phyloP scores from a whole-genome alignment of 2,797 vertebrate genomes.

The Scolopax bukidnonensis region DNA sequence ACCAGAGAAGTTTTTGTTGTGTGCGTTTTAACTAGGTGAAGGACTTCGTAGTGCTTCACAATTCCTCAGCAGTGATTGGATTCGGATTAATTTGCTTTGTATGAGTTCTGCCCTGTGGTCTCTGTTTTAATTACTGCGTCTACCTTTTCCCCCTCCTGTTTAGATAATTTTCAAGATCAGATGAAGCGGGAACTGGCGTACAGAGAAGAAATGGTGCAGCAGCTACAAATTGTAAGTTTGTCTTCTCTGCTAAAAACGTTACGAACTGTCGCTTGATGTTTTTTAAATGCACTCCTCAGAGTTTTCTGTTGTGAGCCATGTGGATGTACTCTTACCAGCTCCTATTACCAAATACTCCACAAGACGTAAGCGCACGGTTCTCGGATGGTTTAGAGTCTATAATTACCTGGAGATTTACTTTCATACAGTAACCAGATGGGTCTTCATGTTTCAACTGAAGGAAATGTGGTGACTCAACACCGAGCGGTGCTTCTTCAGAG shows the following conservation, averaged over 20 bases:
- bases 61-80: background rate
- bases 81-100: background rate
- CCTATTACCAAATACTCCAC: background rate
- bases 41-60: background rate
- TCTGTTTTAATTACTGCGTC: background rate
- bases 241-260: background rate
- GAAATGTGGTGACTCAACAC: slow-evolving; percentile 41
- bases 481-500: slow-evolving; percentile 34
- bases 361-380: slow-evolving; percentile 33
- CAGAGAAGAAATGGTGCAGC: slow-evolving; percentile 98
- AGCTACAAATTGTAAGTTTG: slow-evolving; percentile 93
- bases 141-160: background rate
- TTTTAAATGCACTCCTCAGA: background rate
- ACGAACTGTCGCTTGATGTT: background rate
- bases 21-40: background rate
- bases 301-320: background rate
- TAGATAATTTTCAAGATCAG: slow-evolving; percentile 98
- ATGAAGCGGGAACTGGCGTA: slow-evolving; percentile 98
- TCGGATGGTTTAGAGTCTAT: slow-evolving; percentile 65
- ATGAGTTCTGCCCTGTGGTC: background rate
- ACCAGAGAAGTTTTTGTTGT: background rate
- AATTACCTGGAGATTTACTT: slow-evolving; percentile 79
- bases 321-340: background rate
- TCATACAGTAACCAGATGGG: slow-evolving; percentile 71
- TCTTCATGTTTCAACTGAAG: slow-evolving; percentile 52